phyloP scores from a whole-genome alignment of 2,888 invertebrate genomes.

The Pediacus dermestoides region DNA sequence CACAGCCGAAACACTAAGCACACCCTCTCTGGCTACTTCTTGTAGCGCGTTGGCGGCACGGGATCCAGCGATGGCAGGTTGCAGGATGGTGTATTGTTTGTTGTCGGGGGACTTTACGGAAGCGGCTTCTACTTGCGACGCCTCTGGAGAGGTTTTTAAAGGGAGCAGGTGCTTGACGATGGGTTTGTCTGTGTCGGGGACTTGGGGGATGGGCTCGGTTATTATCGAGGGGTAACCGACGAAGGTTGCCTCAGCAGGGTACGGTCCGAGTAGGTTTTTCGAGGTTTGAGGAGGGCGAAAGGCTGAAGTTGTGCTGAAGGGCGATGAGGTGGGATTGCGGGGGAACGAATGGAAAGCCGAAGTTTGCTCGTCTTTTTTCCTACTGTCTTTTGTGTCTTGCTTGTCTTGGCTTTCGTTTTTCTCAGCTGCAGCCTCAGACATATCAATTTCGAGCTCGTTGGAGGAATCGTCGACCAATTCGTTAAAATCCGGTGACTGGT shows the following conservation, averaged over 20 bases:
- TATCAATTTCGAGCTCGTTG: slow-evolving; percentile 75
- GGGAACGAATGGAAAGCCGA: slow-evolving; percentile 47
- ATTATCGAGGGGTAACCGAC: slow-evolving; percentile 63
- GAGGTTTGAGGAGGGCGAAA: slow-evolving; percentile 64
- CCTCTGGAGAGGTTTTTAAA: slow-evolving; percentile 45
- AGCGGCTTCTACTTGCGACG: slow-evolving; percentile 30
- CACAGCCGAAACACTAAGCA: slow-evolving; percentile 54
- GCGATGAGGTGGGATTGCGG: slow-evolving; percentile 37
- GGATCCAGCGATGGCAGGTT: slow-evolving; percentile 77
- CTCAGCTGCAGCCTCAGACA: slow-evolving; percentile 68
- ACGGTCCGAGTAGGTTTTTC: slow-evolving; percentile 54
- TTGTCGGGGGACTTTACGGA: slow-evolving; percentile 51
- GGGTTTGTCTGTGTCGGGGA: slow-evolving; percentile 50
- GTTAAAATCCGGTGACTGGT: slow-evolving; percentile 68
- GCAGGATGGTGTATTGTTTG: slow-evolving; percentile 84
- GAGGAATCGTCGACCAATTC: slow-evolving; percentile 75
- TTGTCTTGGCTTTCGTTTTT: slow-evolving; percentile 60
- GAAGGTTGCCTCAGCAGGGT: slow-evolving; percentile 69
- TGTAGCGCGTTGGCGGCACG: slow-evolving; percentile 79
- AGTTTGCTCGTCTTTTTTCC: slow-evolving; percentile 50
- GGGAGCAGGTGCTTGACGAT: slow-evolving; percentile 51
- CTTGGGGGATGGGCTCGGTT: slow-evolving; percentile 17
- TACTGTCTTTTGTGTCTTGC: slow-evolving; percentile 49
- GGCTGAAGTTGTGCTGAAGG: slow-evolving; percentile 71
- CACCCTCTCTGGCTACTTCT: slow-evolving; percentile 64